Evolutionary conservation across 2,113 vertebrate species (phyloP), one percentile per base, ranked within the genome.

Genomic region (Hippotragus niger): DNA sequence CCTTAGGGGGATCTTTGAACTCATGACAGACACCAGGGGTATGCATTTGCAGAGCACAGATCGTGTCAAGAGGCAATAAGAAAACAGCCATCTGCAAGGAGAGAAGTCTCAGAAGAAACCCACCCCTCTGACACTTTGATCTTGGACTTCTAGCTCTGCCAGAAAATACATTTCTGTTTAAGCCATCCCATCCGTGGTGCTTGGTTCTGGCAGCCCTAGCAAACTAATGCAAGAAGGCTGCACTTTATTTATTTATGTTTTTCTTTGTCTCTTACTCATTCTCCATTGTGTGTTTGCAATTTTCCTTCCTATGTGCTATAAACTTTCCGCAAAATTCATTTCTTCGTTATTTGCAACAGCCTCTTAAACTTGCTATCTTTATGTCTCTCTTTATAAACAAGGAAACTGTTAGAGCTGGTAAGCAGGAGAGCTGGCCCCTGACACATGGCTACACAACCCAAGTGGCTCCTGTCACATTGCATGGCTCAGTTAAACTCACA

Each of bases 31-130:
- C 14, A 23, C 6, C 5, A n/a, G 25, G 62, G 0, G 0, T 45
- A 1, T 21, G 5, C 0, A 1, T 0, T 13, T 2, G 2, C 1
- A 12, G 47, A 53, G n/a, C 10, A 55, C 47, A 88, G 36, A 6
- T 31, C 10, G 0, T 10, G 7, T 3, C 14, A 29, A 17, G 12
- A 29, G 7, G 3, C 2, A 16, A 0, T 17, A 74, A 25, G 19
- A 52, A 3, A 5, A 23, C 0, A 4, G 21, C 13, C 7, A 3
- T 78, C 31, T 47, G 1, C 36, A 33, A 25, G 29, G 45, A 23
- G 25, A 60, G 53, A 27, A 19, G 21, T 11, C 52, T 43, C 7
- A 0, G 87, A 25, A 27, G 84, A 17, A 88, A 53, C 5, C n/a
- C 19, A 4, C 9, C 3, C 21, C 58, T 14, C 9, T 2, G 21